Conservation (phyloP, 1,140 invertebrate genomes). For the Reticulitermes speratus region DNA sequence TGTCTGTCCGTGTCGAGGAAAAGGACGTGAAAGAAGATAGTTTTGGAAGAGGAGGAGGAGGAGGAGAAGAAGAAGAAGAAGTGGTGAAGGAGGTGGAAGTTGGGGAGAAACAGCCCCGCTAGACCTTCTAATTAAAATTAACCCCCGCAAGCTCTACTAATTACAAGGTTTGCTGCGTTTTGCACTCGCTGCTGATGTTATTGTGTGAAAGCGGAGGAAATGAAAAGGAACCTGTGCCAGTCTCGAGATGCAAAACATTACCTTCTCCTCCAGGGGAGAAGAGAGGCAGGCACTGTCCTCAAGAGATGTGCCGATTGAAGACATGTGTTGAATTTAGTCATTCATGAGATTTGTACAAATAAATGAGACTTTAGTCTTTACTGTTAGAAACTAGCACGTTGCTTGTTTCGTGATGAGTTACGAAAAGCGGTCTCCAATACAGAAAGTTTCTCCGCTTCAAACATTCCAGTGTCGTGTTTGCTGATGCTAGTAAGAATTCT, state of each 20-base stretch:
- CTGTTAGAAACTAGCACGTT: no score
- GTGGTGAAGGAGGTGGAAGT: neutral
- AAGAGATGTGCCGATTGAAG: no score
- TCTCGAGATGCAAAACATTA: neutral
- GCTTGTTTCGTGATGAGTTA: no score
- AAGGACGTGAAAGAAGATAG: neutral
- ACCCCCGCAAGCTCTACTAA: slow-evolving; percentile 33
- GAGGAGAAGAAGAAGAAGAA: neutral
- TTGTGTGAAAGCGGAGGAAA: slow-evolving; percentile 21
- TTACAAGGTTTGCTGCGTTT: slow-evolving; percentile 33
- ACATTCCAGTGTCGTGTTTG: no score
- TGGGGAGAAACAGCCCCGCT: slow-evolving; percentile 7
- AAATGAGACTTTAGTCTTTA: no score
- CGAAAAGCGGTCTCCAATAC: no score
- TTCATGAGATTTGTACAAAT: no score
- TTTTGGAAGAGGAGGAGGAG: neutral
- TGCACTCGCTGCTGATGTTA: neutral
- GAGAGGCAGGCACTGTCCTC: no score
- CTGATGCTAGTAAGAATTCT: no score
- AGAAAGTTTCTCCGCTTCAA: no score
- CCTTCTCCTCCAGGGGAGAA: neutral
- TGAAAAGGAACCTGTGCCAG: slow-evolving; percentile 2
- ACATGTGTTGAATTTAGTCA: no score
- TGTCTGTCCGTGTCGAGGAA: neutral
- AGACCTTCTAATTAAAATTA: slow-evolving; percentile 36